phyloP scores from a whole-genome alignment of 1,140 invertebrate species.

The Reticulitermes speratus region DNA sequence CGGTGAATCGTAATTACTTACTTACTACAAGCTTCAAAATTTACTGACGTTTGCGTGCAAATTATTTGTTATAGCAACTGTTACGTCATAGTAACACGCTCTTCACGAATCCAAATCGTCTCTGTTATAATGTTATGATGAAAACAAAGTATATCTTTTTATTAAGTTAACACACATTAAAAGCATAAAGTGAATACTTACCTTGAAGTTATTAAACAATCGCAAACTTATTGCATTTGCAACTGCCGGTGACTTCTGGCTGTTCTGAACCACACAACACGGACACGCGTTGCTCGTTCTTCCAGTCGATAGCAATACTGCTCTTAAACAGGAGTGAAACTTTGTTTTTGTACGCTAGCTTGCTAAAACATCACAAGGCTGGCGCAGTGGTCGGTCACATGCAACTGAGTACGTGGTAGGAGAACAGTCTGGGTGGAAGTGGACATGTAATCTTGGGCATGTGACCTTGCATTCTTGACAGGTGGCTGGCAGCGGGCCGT shows the following conservation, averaged over 20 bases:
- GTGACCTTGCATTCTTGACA: background rate
- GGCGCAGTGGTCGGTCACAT: background rate
- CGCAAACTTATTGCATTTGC: background rate
- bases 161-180: background rate
- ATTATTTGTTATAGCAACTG: background rate
- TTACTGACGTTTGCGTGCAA: background rate
- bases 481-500: background rate
- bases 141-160: background rate
- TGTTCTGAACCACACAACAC: background rate
- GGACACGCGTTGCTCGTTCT: background rate
- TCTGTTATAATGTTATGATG: background rate
- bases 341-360: background rate
- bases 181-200: no score
- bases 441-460: background rate
- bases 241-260: background rate
- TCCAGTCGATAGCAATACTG: background rate
- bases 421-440: background rate
- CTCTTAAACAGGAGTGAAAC: background rate
- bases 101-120: background rate
- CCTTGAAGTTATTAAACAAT: no score
- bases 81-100: background rate
- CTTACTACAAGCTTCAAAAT: background rate
- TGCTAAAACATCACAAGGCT: background rate
- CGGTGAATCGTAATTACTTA: no score
- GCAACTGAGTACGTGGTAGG: background rate